These are phyloP conservation scores for Apotomis betuletana DNA, from an alignment of 2,888 invertebrate genomes.

Conservation along the genomic window DNA sequence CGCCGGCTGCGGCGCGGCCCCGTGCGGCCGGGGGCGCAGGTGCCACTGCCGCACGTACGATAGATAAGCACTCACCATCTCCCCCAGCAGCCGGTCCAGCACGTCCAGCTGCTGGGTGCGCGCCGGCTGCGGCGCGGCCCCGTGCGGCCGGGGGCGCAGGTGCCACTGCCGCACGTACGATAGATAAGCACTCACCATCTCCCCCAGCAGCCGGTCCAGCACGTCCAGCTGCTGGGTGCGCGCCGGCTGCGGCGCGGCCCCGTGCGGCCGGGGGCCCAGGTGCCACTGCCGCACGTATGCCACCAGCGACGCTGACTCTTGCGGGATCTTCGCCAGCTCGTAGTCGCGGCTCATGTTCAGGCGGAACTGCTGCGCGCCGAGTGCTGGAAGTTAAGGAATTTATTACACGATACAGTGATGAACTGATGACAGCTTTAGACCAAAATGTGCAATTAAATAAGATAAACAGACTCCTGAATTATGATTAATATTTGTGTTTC, in stretches of 20 bases:
- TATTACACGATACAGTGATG: too few species aligned
- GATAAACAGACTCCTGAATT: too few species aligned
- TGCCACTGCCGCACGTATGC: constrained; percentile 90
- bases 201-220: constrained; percentile 59
- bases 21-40: constrained; percentile 75
- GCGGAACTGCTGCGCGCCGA: constrained; percentile 90
- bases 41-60: constrained; percentile 90
- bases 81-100: constrained; percentile 59
- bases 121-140: constrained; percentile 56
- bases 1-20: constrained; percentile 56
- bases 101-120: constrained; percentile 74
- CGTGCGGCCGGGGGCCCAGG: constrained; percentile 75
- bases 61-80: constrained; percentile 75
- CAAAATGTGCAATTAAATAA: too few species aligned
- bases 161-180: constrained; percentile 90
- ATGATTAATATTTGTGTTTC: too few species aligned
- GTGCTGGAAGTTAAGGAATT: constrained; percentile 71
- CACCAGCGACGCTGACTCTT: constrained; percentile 89
- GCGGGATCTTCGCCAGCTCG: constrained; percentile 88
- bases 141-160: constrained; percentile 75
- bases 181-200: constrained; percentile 75
- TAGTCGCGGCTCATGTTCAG: constrained; percentile 91
- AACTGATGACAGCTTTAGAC: too few species aligned
- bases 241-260: constrained; percentile 56
- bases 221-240: constrained; percentile 74